phyloP scores from a whole-genome alignment of 2,888 invertebrate genomes.

The Crematogaster levior region DNA sequence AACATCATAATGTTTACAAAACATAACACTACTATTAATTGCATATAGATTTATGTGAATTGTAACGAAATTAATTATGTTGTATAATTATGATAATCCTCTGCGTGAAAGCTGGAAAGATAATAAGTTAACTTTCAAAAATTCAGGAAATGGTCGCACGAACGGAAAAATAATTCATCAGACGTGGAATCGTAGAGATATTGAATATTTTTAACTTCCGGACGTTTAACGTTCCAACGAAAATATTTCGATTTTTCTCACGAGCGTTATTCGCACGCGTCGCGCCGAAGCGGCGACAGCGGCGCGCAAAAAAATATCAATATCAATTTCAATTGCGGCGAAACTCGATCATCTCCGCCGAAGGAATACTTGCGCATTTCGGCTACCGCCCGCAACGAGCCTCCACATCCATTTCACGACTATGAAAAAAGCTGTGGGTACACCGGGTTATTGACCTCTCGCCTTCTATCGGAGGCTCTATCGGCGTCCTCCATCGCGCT shows the following conservation, averaged over 20 bases:
- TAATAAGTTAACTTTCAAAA: background rate
- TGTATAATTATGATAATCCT: background rate
- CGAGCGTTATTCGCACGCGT: slow-evolving; percentile 39
- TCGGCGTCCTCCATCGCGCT: slow-evolving; percentile 68
- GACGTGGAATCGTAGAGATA: background rate
- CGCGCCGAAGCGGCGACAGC: slow-evolving; percentile 32
- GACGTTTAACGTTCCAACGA: slow-evolving; percentile 30
- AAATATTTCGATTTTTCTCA: slow-evolving; percentile 61
- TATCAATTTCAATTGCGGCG: slow-evolving; percentile 81
- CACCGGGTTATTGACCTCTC: slow-evolving; percentile 75
- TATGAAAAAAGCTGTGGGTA: slow-evolving; percentile 76
- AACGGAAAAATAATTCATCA: background rate
- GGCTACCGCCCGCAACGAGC: slow-evolving; percentile 63
- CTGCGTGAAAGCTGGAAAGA: background rate
- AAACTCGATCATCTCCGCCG: slow-evolving; percentile 78
- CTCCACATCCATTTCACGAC: slow-evolving; percentile 74
- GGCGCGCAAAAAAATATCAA: slow-evolving; percentile 67
- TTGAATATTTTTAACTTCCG: slow-evolving; percentile 22
- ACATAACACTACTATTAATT: background rate
- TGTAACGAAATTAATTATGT: background rate
- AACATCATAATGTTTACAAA: background rate
- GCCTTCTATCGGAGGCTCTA: slow-evolving; percentile 73
- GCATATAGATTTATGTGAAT: background rate
- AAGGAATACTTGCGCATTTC: slow-evolving; percentile 78
- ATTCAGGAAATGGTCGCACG: background rate